Evolutionary conservation across 1,140 invertebrate species (phyloP).

Genomic region (Drosophila hydei): DNA sequence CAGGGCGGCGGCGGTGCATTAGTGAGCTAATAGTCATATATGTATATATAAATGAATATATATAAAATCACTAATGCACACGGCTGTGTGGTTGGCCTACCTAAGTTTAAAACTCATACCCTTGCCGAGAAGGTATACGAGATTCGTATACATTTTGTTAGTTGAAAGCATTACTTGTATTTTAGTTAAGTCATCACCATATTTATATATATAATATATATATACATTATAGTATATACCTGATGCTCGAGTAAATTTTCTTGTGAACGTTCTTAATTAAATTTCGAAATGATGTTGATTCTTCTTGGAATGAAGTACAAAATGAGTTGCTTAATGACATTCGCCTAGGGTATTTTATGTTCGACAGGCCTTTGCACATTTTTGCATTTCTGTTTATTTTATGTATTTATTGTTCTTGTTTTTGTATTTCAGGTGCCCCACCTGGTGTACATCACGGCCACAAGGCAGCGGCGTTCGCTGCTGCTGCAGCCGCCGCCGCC

Average conservation of each 20-base stretch:
- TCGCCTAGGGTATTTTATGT: background rate
- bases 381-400: background rate
- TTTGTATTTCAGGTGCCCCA: slow-evolving; percentile 60
- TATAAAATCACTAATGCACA: slow-evolving; percentile 58
- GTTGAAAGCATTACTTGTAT: too few relatives aligned
- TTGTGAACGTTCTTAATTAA: too few relatives aligned
- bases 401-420: slow-evolving; percentile 4
- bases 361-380: background rate
- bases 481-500: slow-evolving; percentile 7
- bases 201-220: background rate
- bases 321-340: too few relatives aligned
- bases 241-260: too few relatives aligned
- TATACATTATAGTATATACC: too few relatives aligned
- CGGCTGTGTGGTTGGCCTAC: slow-evolving; percentile 33
- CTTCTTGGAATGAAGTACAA: too few relatives aligned
- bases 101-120: slow-evolving; percentile 14
- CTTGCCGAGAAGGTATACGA: background rate
- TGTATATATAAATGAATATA: slow-evolving; percentile 6
- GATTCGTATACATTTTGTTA: too few relatives aligned
- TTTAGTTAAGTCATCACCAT: too few relatives aligned
- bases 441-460: slow-evolving; percentile 63
- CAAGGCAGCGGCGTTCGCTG: slow-evolving; percentile 11
- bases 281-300: too few relatives aligned
- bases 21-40: slow-evolving; percentile 31
- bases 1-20: slow-evolving; percentile 63